Conservation (phyloP, 2,113 vertebrate genomes). For the Lutjanus erythropterus region DNA sequence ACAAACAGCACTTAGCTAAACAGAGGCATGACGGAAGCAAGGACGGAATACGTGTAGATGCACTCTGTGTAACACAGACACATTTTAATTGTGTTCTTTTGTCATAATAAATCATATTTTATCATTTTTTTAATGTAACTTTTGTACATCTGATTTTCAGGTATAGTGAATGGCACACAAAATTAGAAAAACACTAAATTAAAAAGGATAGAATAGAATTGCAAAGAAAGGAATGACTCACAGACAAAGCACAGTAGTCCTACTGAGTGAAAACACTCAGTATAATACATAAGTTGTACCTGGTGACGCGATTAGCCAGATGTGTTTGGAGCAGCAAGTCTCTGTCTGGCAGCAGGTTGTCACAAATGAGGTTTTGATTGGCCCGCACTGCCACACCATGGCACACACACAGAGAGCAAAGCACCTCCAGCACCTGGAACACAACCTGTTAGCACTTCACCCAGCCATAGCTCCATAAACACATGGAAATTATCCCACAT, state of each 20-base stretch:
- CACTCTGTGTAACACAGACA: too few relatives aligned
- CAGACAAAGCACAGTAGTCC: background rate
- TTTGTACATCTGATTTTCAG: background rate
- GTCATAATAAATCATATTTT: too few relatives aligned
- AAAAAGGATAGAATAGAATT: background rate
- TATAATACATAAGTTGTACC: conserved; percentile 86
- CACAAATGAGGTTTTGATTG: conserved; percentile 96
- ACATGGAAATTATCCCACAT: conserved; percentile 24
- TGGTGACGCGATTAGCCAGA: conserved; percentile 93
- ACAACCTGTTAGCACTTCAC: conserved; percentile 58
- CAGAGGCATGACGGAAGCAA: background rate
- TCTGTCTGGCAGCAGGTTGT: conserved; percentile 93
- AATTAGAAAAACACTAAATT: background rate
- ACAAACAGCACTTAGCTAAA: conserved; percentile 15
- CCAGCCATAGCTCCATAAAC: conserved; percentile 38
- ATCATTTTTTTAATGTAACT: background rate
- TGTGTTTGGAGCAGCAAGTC: conserved; percentile 94
- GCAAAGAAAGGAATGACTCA: background rate
- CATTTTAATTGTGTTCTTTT: too few relatives aligned
- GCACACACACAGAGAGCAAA: conserved; percentile 95
- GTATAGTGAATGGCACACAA: background rate
- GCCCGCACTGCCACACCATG: conserved; percentile 93
- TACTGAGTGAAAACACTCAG: conserved; percentile 5
- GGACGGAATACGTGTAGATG: background rate
- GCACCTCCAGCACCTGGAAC: conserved; percentile 93